A percentile compares a stretch with the other conserved stretches of the same genome.
These are phyloP conservation scores for Thaumetopoea pityocampa DNA, from an alignment of 1,140 invertebrate species.

Conservation along the genomic window DNA sequence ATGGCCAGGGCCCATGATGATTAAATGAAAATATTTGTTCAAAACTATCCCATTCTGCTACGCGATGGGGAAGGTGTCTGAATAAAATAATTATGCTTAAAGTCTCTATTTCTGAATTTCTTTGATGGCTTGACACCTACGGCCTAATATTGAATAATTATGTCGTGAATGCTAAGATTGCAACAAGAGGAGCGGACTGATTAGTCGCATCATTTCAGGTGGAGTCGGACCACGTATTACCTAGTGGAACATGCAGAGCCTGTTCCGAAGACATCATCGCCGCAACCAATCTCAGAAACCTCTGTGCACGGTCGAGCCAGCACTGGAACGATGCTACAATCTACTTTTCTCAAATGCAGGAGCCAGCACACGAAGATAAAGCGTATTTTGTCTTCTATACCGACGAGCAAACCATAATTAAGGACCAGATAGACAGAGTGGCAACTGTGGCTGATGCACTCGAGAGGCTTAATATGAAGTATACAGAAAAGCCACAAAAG, in stretches of 20 bases:
- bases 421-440: constrained; percentile 23
- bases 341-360: constrained; percentile 17
- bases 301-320: constrained; percentile 30
- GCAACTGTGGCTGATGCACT: constrained; percentile 16
- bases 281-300: constrained; percentile 33
- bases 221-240: constrained; percentile 35
- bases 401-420: constrained; percentile 21
- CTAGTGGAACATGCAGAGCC: constrained; percentile 36
- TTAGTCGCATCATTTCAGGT: constrained; percentile 58
- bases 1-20: too few relatives aligned
- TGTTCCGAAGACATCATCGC: constrained; percentile 36
- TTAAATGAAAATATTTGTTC: too few relatives aligned
- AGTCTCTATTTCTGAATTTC: too few relatives aligned
- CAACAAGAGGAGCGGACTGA: constrained; percentile 41
- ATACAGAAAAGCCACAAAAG: constrained; percentile 7
- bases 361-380: constrained; percentile 27
- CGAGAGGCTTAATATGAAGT: constrained; percentile 21
- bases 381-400: constrained; percentile 37
- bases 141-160: too few relatives aligned
- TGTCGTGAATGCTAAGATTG: constrained; percentile 3
- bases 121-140: too few relatives aligned
- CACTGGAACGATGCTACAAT: constrained; percentile 29
- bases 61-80: too few relatives aligned
- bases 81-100: too few relatives aligned
- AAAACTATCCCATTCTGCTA: too few relatives aligned